Conservation (phyloP, 2,888 invertebrate species). For the Rapana venosa region DNA sequence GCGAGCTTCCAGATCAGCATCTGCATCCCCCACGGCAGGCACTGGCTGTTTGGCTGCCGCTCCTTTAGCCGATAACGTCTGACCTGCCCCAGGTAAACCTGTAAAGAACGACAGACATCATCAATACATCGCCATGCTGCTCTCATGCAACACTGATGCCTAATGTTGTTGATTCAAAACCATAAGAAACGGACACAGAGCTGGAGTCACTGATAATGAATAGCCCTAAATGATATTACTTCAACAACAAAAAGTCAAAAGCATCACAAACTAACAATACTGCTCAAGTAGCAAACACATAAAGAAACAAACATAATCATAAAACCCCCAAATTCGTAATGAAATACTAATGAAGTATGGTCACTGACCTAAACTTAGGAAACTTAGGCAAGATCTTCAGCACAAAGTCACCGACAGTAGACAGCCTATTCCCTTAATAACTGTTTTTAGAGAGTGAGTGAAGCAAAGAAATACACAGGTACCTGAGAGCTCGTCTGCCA, state of each 20-base stretch:
- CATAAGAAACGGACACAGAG: too few species aligned
- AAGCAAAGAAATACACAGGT: constrained; percentile 34
- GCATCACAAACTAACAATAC: too few species aligned
- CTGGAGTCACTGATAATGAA: too few species aligned
- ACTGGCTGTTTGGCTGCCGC: constrained; percentile 61
- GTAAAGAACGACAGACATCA: constrained; percentile 70
- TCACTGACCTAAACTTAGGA: too few species aligned
- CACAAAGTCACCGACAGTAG: neutral
- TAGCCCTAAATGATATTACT: too few species aligned
- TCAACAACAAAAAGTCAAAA: too few species aligned
- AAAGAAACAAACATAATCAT: too few species aligned
- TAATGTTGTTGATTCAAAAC: too few species aligned
- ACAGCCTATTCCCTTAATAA: neutral
- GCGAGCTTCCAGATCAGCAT: constrained; percentile 97
- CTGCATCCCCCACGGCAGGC: constrained; percentile 82
- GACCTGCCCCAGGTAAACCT: constrained; percentile 85
- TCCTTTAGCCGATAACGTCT: constrained; percentile 60
- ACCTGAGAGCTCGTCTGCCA: constrained; percentile 90
- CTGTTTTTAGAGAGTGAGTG: neutral
- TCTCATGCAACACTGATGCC: too few species aligned
- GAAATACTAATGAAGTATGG: too few species aligned
- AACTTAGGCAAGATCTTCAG: neutral
- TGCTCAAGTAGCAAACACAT: too few species aligned
- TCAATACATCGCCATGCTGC: neutral
- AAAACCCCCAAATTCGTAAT: too few species aligned